Evolutionary conservation across 1,140 invertebrate species (phyloP).

Genomic region (Hypsibius dujardini): DNA sequence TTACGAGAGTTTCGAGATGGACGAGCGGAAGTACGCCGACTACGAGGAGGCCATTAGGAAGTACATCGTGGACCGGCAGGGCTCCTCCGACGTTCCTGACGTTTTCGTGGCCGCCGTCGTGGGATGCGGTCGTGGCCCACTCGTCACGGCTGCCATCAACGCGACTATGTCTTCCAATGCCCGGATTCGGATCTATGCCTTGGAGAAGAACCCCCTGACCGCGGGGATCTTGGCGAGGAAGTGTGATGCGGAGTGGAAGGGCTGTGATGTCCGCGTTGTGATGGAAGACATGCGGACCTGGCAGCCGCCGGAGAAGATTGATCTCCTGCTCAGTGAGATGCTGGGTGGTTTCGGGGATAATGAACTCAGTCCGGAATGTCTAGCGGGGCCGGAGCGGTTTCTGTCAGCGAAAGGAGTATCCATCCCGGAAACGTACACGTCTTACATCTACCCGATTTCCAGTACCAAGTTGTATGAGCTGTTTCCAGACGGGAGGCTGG

Average conservation of each 20-base stretch:
- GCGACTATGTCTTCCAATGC: conserved; percentile 50
- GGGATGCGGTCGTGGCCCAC: conserved; percentile 82
- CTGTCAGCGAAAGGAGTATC: conserved; percentile 69
- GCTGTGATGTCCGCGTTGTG: conserved; percentile 38
- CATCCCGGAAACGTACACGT: conserved; percentile 75
- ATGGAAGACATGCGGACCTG: conserved; percentile 79
- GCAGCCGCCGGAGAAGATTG: conserved; percentile 53
- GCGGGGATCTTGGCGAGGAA: conserved; percentile 34
- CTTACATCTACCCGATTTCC: conserved; percentile 69
- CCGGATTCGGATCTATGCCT: conserved; percentile 62
- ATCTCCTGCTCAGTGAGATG: conserved; percentile 89
- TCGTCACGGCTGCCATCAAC: conserved; percentile 63
- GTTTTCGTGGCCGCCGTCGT: conserved; percentile 61
- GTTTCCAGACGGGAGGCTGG: background rate
- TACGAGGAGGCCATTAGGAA: background rate
- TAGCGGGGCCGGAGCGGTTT: conserved; percentile 78
- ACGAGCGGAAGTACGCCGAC: conserved; percentile 1
- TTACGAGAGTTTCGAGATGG: background rate
- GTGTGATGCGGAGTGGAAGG: background rate
- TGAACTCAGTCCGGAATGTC: conserved; percentile 91
- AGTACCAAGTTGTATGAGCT: conserved; percentile 43
- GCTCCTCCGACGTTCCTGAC: background rate
- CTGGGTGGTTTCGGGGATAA: conserved; percentile 96
- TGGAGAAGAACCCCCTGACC: conserved; percentile 96
- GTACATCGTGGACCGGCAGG: background rate